These are phyloP conservation scores for Aleiodes sp. DNA, from an alignment of 1,140 invertebrate genomes.

Conservation along the genomic window DNA sequence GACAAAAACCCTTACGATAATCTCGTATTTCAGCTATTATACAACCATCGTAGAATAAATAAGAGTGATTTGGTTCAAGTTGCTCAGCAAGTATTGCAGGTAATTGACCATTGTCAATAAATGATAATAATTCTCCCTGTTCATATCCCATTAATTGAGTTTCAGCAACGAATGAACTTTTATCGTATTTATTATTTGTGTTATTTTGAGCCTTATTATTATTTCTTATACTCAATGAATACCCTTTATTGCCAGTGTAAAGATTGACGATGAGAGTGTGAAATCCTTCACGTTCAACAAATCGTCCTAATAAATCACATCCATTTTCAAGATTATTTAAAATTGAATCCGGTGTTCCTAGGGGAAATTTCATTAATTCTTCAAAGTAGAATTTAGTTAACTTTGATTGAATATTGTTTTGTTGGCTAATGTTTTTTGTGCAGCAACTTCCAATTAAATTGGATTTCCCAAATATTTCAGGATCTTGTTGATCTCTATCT, in stretches of 20 bases:
- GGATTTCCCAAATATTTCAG: too few relatives aligned
- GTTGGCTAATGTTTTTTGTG: conserved; percentile 60
- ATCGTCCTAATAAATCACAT: conserved; percentile 84
- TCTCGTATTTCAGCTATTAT: conserved; percentile 92
- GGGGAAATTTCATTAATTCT: conserved; percentile 60
- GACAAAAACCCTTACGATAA: conserved; percentile 80
- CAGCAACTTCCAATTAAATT: too few relatives aligned
- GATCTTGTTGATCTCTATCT: too few relatives aligned
- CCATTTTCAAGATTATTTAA: conserved; percentile 75
- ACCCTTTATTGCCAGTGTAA: conserved; percentile 91
- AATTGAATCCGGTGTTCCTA: conserved; percentile 63
- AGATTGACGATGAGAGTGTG: conserved; percentile 91
- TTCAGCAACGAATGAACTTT: conserved; percentile 75
- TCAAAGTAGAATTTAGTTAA: conserved; percentile 64
- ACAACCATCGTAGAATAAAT: conserved; percentile 91
- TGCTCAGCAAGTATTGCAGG: conserved; percentile 87
- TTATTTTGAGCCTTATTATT: conserved; percentile 45
- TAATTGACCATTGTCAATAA: conserved; percentile 86
- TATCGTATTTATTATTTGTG: conserved; percentile 55
- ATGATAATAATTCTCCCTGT: conserved; percentile 79
- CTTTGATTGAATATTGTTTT: conserved; percentile 62
- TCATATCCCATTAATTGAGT: conserved; percentile 81
- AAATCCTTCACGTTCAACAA: conserved; percentile 84
- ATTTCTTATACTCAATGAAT: conserved; percentile 81
- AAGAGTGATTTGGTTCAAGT: conserved; percentile 80